Evolutionary conservation across 2,113 vertebrate genomes (phyloP).

Genomic region (Strigops habroptila): DNA sequence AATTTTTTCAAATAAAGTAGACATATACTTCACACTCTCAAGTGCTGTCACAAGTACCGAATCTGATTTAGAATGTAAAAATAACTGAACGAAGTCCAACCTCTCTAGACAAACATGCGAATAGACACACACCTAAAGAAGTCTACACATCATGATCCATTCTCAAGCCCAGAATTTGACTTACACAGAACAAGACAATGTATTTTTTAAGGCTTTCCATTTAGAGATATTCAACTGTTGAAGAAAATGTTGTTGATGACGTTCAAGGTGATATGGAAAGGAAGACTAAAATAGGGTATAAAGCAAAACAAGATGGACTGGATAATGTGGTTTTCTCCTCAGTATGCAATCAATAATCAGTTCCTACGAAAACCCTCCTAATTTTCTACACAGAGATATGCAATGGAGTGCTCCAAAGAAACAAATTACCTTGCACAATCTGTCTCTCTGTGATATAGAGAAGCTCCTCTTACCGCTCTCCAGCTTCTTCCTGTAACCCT

Average conservation of each 20-base stretch:
- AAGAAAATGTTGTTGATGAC: neutral
- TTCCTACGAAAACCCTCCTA: neutral
- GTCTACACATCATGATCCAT: neutral
- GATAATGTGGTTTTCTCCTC: neutral
- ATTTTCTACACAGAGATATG: neutral
- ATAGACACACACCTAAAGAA: neutral
- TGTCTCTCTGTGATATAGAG: neutral
- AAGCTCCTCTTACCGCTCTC: neutral
- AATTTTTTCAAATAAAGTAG: slow-evolving; percentile 25
- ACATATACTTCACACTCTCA: neutral
- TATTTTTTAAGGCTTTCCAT: neutral
- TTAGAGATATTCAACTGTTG: neutral
- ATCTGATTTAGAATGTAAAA: neutral
- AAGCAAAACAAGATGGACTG: neutral
- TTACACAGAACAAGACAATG: neutral
- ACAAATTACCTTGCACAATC: neutral
- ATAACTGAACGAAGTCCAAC: neutral
- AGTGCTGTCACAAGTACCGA: neutral
- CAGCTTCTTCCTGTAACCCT: neutral
- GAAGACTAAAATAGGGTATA: neutral
- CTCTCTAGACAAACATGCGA: neutral
- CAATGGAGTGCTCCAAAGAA: neutral
- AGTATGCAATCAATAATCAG: neutral
- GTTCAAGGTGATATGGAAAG: neutral
- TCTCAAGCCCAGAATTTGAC: neutral